phyloP scores from a whole-genome alignment of 2,888 invertebrate genomes.

The Drosophila mayaguana region DNA sequence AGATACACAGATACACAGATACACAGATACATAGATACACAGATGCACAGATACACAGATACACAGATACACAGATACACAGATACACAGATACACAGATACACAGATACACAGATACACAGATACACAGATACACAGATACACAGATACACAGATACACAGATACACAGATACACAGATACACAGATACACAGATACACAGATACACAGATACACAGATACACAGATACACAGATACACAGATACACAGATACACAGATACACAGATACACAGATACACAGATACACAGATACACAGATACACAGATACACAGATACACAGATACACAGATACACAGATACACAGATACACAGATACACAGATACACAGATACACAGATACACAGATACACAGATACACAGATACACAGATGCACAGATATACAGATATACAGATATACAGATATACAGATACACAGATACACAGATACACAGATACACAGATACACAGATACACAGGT shows the following conservation, averaged over 20 bases:
- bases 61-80: background rate
- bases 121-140: background rate
- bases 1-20: background rate
- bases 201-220: background rate
- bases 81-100: background rate
- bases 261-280: background rate
- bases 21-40: background rate
- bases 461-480: background rate
- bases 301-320: background rate
- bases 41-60: background rate
- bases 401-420: no score
- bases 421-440: no score
- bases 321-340: background rate
- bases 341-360: background rate
- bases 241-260: background rate
- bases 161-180: background rate
- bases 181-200: background rate
- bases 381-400: background rate
- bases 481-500: background rate
- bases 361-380: background rate
- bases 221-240: background rate
- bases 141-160: background rate
- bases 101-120: background rate
- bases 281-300: background rate
- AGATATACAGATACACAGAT: background rate